phyloP scores from a whole-genome alignment of 2,113 vertebrate species.

The Cyprinodon brontotheroides region DNA sequence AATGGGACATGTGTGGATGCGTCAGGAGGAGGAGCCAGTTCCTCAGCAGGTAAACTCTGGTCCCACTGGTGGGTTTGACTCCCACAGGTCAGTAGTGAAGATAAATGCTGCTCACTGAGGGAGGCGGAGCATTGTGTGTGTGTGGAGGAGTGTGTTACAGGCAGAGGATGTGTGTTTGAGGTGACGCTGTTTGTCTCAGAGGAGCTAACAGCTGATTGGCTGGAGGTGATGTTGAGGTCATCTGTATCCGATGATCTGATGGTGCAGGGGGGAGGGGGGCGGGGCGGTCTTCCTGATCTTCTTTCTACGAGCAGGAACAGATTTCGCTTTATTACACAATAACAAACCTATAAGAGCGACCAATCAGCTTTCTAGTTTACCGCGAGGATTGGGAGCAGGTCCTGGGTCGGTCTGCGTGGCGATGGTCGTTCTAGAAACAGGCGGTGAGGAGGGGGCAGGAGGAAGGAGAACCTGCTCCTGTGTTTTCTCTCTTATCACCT shows the following conservation, averaged over 20 bases:
- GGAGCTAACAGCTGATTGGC: constrained; percentile 10
- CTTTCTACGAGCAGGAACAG: constrained; percentile 49
- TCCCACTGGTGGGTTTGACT: constrained; percentile 43
- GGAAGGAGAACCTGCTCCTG: constrained; percentile 86
- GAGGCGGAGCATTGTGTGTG: constrained; percentile 58
- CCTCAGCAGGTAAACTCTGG: neutral
- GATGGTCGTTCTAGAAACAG: constrained; percentile 81
- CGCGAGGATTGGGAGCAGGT: constrained; percentile 54
- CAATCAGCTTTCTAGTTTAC: constrained; percentile 20
- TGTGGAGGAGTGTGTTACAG: constrained; percentile 32
- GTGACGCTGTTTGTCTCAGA: neutral
- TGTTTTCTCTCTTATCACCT: constrained; percentile 96
- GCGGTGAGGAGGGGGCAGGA: constrained; percentile 44
- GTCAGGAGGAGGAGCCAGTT: neutral
- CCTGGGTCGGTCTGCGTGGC: constrained; percentile 93
- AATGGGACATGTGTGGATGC: neutral
- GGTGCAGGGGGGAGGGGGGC: constrained; percentile 67
- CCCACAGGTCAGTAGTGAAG: constrained; percentile 12
- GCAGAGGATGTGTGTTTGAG: neutral
- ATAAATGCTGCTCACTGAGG: constrained; percentile 6
- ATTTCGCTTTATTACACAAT: neutral
- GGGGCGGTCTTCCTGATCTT: constrained; percentile 83
- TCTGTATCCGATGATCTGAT: constrained; percentile 38
- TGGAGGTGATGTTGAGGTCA: constrained; percentile 15
- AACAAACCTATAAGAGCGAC: neutral